Evolutionary conservation across 2,888 invertebrate genomes (phyloP).

Genomic region (Tipula unca): DNA sequence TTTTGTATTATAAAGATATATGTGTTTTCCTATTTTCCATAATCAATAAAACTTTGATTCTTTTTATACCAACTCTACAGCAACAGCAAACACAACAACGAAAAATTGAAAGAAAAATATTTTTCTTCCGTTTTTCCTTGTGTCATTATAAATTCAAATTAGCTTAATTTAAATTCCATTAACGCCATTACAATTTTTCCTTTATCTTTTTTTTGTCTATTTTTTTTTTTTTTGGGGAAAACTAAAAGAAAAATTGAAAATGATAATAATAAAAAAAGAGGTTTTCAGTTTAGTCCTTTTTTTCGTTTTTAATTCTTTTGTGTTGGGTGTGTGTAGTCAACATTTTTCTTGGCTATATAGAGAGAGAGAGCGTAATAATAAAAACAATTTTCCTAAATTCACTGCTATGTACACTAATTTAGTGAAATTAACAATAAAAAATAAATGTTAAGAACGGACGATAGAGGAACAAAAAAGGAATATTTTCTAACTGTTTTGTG

Average conservation of each 20-base stretch:
- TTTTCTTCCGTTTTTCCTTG: not conserved
- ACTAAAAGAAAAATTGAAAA: constrained; percentile 10
- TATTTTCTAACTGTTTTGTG: not conserved
- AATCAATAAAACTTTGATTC: not conserved
- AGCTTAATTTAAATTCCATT: constrained; percentile 19
- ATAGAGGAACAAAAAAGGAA: not conserved
- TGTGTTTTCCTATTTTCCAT: not conserved
- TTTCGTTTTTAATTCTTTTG: not conserved
- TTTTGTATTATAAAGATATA: not conserved
- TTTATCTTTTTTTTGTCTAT: constrained; percentile 8
- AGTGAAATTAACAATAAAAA: not conserved
- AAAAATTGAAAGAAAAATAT: not conserved
- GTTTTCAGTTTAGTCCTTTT: constrained; percentile 14
- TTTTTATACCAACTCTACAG: not conserved
- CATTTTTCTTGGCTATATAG: not conserved
- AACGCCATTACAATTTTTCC: not conserved
- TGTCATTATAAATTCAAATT: constrained; percentile 19
- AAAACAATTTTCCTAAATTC: not conserved
- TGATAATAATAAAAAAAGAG: constrained; percentile 16
- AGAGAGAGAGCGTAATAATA: not conserved
- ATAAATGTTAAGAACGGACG: not conserved
- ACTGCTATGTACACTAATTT: not conserved
- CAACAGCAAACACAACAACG: not conserved
- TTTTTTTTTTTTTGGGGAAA: not conserved
- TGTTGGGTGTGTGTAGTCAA: not conserved